A percentile compares a stretch with the other conserved stretches of the same genome.
Conservation (phyloP, 2,888 invertebrate genomes). For the Hedychridium roseum region DNA sequence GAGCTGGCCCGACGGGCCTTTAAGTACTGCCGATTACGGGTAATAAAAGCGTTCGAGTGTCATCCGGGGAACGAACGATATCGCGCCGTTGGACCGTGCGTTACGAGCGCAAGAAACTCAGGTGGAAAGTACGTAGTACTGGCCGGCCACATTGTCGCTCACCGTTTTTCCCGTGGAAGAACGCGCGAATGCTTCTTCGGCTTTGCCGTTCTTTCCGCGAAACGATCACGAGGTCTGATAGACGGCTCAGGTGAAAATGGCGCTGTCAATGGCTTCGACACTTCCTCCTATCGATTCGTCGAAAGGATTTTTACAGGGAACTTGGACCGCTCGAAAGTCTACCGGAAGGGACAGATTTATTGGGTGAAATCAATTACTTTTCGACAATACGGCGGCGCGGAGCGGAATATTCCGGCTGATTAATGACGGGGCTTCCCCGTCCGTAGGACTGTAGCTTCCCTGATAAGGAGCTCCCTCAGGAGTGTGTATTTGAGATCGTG, state of each 20-base stretch:
- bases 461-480: conserved; percentile 48
- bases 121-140: too few relatives aligned
- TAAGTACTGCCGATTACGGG: conserved; percentile 53
- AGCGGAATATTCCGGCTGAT: conserved; percentile 37
- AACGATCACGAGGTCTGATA: background rate
- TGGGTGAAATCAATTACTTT: too few relatives aligned
- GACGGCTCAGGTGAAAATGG: background rate
- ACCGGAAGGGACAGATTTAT: too few relatives aligned
- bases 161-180: conserved; percentile 18
- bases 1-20: conserved; percentile 46
- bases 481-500: conserved; percentile 54
- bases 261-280: too few relatives aligned
- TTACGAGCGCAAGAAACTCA: conserved; percentile 43
- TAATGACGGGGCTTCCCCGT: conserved; percentile 42
- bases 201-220: too few relatives aligned
- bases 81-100: conserved; percentile 24
- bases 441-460: conserved; percentile 47
- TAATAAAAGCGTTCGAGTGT: conserved; percentile 59
- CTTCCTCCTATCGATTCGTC: too few relatives aligned
- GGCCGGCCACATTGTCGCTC: conserved; percentile 10
- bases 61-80: conserved; percentile 52
- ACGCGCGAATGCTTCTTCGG: conserved; percentile 21
- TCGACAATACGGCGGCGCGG: background rate
- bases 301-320: too few relatives aligned
- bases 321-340: too few relatives aligned